Base-by-base conservation (phyloP, 2,113 vertebrate species). In the Oncorhynchus nerka region DNA sequence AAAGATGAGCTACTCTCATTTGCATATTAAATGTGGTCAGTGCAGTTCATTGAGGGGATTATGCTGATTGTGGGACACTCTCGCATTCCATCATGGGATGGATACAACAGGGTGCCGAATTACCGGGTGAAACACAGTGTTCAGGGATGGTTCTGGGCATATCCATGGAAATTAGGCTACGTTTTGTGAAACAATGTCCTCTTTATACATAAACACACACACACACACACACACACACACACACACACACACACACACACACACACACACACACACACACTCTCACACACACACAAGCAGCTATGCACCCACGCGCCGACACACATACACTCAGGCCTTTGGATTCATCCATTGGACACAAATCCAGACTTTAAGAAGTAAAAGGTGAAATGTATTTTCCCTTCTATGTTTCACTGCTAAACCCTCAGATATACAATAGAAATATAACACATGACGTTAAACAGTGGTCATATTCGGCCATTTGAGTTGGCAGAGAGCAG, bases 11-110 rank as follows among this genome's bases (percentile, higher is more conserved):
- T 86, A 81, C 87, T 82, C 83, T 88, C 69, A 85, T 88, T 89
- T 89, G 79, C 83, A 89, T 88, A 85, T 88, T 84, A 86, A 81
- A 89, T 84, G 84, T 81, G 88, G 88, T 87, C 85, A 84, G 86
- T 81, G 76, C 79, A 85, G 88, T 87, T 88, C 85, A 87, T 85
- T 88, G 86, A 84, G 72, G 66, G 32, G 83, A 89, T 88, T 86
- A 88, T 78, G 73, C 80, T 77, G 80, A 84, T 85, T 85, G 79
- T 82, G 71, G 73, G 72, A 82, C 80, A 77, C 71, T 45, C 34
- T 39, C 34, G 64, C 71, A 22, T 70, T 71, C 79, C 78, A 71
- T 80, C 81, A 78, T 74, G 70, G 49, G n/a, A 64, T 69, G 77
- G 66, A 75, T 76, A 73, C 74, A 59, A 75, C 77, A 74, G 69